phyloP scores from a whole-genome alignment of 1,140 invertebrate genomes.

The Delia radicum region DNA sequence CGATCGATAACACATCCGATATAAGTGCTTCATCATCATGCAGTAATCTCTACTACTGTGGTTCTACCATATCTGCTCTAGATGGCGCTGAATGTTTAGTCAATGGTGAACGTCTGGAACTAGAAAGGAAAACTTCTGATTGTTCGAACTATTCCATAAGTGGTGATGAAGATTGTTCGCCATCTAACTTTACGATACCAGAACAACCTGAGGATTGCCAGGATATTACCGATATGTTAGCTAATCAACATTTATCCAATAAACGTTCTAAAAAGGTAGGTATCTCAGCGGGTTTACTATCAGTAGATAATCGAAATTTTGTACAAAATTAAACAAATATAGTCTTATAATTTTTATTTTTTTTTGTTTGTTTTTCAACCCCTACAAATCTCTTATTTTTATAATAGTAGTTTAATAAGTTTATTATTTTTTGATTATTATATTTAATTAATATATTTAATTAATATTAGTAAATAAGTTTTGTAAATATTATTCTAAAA shows the following conservation, averaged over 20 bases:
- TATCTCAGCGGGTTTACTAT: not conserved
- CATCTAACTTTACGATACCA: constrained; percentile 7
- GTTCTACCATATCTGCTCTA: constrained; percentile 60
- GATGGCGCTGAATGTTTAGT: constrained; percentile 59
- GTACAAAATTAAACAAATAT: constrained; percentile 8
- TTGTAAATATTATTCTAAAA: too few species aligned
- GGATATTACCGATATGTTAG: constrained; percentile 25
- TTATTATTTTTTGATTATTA: too few species aligned
- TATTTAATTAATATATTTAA: too few species aligned
- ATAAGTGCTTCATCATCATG: constrained; percentile 67
- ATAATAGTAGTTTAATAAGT: too few species aligned
- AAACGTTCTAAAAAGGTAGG: constrained; percentile 31
- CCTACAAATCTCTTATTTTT: too few species aligned
- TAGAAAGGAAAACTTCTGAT: constrained; percentile 64
- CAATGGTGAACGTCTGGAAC: constrained; percentile 52
- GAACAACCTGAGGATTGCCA: constrained; percentile 22
- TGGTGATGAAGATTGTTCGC: constrained; percentile 61
- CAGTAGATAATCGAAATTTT: not conserved
- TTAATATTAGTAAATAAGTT: too few species aligned
- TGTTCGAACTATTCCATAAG: constrained; percentile 67
- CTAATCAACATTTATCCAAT: constrained; percentile 24
- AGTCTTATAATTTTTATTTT: constrained; percentile 8
- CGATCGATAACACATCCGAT: constrained; percentile 57
- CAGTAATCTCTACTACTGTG: constrained; percentile 63
- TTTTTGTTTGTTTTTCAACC: too few species aligned